Evolutionary conservation across 2,113 vertebrate species (phyloP).

Genomic region (Peromyscus californicus): DNA sequence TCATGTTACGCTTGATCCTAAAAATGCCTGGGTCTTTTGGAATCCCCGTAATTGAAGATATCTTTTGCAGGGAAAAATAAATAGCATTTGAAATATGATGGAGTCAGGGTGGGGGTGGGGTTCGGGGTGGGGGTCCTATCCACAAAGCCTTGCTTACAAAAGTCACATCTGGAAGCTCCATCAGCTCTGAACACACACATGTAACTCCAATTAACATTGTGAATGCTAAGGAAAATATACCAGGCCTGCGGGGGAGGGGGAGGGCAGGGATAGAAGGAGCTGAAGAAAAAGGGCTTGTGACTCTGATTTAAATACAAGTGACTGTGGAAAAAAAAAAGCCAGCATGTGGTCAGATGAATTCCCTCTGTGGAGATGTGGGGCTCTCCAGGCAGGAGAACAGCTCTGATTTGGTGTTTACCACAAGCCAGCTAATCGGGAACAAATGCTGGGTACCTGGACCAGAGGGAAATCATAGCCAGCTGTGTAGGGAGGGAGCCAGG

Average conservation of each 20-base stretch:
- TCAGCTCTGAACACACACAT: constrained; percentile 85
- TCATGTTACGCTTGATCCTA: constrained; percentile 60
- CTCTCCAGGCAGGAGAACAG: constrained; percentile 78
- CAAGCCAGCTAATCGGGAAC: constrained; percentile 80
- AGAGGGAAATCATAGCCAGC: constrained; percentile 20
- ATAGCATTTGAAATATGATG: constrained; percentile 64
- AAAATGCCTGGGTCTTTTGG: constrained; percentile 55
- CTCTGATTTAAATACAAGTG: constrained; percentile 88
- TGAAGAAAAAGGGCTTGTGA: constrained; percentile 83
- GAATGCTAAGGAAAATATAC: constrained; percentile 86
- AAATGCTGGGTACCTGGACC: constrained; percentile 75
- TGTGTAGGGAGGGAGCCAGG: neutral
- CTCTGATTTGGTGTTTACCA: constrained; percentile 83
- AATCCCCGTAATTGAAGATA: constrained; percentile 64
- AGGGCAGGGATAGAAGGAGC: neutral
- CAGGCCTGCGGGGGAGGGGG: constrained; percentile 77
- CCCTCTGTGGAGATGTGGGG: constrained; percentile 81
- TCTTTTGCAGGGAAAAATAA: constrained; percentile 11
- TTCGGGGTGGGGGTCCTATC: constrained; percentile 74
- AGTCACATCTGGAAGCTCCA: constrained; percentile 87
- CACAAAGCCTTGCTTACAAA: constrained; percentile 84
- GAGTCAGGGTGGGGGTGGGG: neutral
- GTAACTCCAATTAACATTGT: constrained; percentile 88
- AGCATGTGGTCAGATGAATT: constrained; percentile 81
- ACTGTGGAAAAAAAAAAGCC: constrained; percentile 79